Conservation (phyloP, 2,888 invertebrate species). For the Lysandra coridon region DNA sequence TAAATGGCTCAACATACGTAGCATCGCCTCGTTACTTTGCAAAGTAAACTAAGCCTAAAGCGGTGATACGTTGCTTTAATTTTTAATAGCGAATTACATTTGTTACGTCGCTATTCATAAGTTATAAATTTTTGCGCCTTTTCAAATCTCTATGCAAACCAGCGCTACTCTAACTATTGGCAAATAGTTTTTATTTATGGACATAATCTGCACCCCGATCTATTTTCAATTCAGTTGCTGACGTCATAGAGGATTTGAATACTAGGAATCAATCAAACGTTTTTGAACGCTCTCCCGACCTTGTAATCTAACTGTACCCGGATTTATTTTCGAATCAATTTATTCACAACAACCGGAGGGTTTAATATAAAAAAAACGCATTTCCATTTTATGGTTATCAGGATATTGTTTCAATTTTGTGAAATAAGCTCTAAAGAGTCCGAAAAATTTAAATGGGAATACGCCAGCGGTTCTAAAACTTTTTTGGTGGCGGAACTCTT, state of each 20-base stretch:
- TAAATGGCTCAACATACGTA: no score
- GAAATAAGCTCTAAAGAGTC: not conserved
- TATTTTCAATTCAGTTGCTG: slow-evolving; percentile 12
- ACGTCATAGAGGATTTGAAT: slow-evolving; percentile 11
- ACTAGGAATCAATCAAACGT: slow-evolving; percentile 25
- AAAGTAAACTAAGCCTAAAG: no score
- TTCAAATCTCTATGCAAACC: no score
- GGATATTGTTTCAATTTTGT: not conserved
- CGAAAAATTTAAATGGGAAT: not conserved
- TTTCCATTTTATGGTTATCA: not conserved
- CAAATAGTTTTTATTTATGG: slow-evolving; percentile 1
- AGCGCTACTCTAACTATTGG: not conserved
- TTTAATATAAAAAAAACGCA: not conserved
- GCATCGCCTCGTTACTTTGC: no score
- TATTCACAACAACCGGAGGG: slow-evolving; percentile 1
- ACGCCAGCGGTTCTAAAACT: not conserved
- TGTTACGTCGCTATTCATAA: no score
- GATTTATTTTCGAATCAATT: slow-evolving; percentile 26
- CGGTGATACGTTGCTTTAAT: no score
- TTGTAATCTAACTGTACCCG: slow-evolving; percentile 20
- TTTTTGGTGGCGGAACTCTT: no score
- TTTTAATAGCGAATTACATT: no score
- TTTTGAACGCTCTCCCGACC: not conserved
- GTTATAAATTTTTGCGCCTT: no score
- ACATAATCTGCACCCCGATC: not conserved